phyloP scores from a whole-genome alignment of 2,797 vertebrate species.

The Sciurus carolinensis region DNA sequence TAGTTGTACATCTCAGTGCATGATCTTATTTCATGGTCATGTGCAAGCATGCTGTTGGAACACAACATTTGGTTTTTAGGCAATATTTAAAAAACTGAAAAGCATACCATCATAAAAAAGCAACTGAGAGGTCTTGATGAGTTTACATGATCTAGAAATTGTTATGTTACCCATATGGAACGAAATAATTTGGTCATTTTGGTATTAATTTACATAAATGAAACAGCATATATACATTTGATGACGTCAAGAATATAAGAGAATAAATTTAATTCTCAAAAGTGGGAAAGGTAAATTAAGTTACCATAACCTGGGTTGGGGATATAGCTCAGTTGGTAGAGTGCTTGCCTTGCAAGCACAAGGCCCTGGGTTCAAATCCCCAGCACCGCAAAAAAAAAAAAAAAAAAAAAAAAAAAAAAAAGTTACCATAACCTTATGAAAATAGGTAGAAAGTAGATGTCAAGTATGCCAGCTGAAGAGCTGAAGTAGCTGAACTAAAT shows the following conservation, averaged over 20 bases:
- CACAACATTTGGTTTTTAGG: not conserved
- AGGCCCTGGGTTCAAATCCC: no score
- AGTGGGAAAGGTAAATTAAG: not conserved
- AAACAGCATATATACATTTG: not conserved
- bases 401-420: not conserved
- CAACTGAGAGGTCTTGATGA: not conserved
- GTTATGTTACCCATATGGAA: not conserved
- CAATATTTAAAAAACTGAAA: not conserved
- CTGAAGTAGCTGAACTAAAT: not conserved
- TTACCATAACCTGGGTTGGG: not conserved
- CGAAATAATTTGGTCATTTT: not conserved
- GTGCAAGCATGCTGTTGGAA: not conserved
- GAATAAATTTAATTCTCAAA: slow-evolving; percentile 39
- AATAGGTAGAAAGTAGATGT: not conserved
- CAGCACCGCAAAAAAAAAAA: no score
- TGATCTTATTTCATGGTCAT: not conserved
- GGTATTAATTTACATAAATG: slow-evolving; percentile 27
- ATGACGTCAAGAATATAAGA: not conserved
- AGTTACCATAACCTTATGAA: slow-evolving; percentile 45
- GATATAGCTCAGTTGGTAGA: no score
- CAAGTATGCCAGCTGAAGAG: not conserved
- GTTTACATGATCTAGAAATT: not conserved
- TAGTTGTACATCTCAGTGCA: not conserved
- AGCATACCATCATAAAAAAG: not conserved
- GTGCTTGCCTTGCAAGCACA: no score